phyloP scores from a whole-genome alignment of 2,888 invertebrate genomes.

The Papilio gigon region DNA sequence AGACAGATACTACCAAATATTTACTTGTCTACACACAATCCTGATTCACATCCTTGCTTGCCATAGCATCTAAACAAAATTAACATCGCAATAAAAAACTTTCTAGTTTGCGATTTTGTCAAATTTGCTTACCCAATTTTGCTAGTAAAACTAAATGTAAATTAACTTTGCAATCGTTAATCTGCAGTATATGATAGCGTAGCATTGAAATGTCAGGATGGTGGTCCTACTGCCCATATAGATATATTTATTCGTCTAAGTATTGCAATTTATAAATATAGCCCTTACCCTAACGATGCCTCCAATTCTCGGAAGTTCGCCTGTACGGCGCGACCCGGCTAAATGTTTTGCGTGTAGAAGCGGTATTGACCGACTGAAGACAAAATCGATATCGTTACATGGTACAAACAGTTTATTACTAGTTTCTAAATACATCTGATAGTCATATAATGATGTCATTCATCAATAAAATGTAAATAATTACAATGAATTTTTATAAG shows the following conservation, averaged over 20 bases:
- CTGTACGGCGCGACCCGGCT: constrained; percentile 2
- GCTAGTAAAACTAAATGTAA: not conserved
- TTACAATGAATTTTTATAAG: not conserved
- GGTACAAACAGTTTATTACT: not conserved
- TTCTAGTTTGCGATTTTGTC: not conserved
- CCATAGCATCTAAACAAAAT: not conserved
- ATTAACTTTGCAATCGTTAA: no score
- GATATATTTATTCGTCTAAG: not conserved
- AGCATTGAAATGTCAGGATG: not conserved
- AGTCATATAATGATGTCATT: not conserved
- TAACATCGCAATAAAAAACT: not conserved
- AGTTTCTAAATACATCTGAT: not conserved
- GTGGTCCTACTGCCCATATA: not conserved
- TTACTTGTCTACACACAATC: not conserved
- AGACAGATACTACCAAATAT: not conserved
- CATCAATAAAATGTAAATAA: no score
- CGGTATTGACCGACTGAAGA: not conserved
- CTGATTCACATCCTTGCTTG: not conserved
- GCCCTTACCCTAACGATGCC: constrained; percentile 25
- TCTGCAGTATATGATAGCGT: no score
- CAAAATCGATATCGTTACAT: constrained; percentile 4
- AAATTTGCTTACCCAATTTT: not conserved
- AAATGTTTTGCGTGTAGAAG: not conserved
- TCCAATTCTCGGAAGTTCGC: constrained; percentile 19
- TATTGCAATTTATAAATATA: constrained; percentile 21